Evolutionary conservation across 2,797 vertebrate genomes (phyloP), one percentile per base, ranked within the genome.

Genomic region (Periophthalmus magnuspinnatus): DNA sequence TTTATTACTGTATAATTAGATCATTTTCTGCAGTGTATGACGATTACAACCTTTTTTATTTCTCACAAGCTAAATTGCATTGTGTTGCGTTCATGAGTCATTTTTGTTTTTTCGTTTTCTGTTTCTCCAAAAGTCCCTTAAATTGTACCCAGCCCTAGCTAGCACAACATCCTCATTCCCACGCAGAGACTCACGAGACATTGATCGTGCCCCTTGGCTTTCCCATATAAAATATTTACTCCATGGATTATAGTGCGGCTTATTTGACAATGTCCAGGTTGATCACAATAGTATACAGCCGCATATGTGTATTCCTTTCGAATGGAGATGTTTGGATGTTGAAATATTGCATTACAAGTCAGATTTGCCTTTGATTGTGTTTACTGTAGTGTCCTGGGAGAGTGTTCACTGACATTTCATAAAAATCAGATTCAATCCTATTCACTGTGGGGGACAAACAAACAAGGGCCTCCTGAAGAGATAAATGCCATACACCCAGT

Each of bases 91-190:
- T 60, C 36, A 72, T 78, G 82, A 83, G 61, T 81, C 84, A 83
- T 70, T 33, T 50, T 71, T 74, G 69, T 76, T 80, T 79, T 86
- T 21, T 86, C 59, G 24, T 65, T 57, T 67, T 60, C 47, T 68
- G 76, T 82, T 83, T 80, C 76, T 76, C 56, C 54, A 71, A 85
- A 73, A 17, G 69, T 76, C 64, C 79, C 82, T 79, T 10, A 74
- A 84, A 81, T 70, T 70, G 21, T 62, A 66, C 41, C 57, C 77
- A 80, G 76, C 87, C 84, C 82, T 9, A 41, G 48, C 76, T 70
- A 80, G 81, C 79, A 79, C 52, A n/a, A 0, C 7, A 61, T 6
- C 21, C 80, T 77, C 78, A 74, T 85, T 88, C 80, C 81, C 82
- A 81, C 76, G 81, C 67, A 19, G 21, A 52, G 79, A 78, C 80